Evolutionary conservation across 1,140 invertebrate genomes (phyloP), one percentile per base, ranked within the genome.

Genomic region (Heterodera schachtii): DNA sequence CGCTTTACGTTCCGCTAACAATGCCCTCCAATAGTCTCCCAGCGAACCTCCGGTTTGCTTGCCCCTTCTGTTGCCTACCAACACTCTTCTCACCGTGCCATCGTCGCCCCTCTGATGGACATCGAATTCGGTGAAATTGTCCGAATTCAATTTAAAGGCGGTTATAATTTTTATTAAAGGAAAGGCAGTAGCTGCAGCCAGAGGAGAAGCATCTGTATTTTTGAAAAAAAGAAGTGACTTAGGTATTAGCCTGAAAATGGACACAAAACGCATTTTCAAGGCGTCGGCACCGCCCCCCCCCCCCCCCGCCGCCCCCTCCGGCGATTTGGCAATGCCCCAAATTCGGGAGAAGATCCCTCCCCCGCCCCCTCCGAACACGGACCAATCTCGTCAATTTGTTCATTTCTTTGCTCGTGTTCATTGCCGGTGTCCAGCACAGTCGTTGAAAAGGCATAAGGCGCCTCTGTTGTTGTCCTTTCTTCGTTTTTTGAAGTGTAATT

Each of bases 311-410:
- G n/a, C n/a, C n/a, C n/a, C n/a, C n/a, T n/a, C n/a, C n/a, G n/a
- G n/a, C n/a, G n/a, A n/a, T n/a, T n/a, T n/a, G n/a, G n/a, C n/a
- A n/a, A n/a, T n/a, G n/a, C n/a, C n/a, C n/a, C n/a, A n/a, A n/a
- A n/a, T n/a, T n/a, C n/a, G n/a, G n/a, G n/a, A n/a, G n/a, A n/a
- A n/a, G n/a, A n/a, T n/a, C n/a, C n/a, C n/a, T n/a, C n/a, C n/a
- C n/a, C n/a, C n/a, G n/a, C n/a, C n/a, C n/a, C n/a, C n/a, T n/a
- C n/a, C n/a, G n/a, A n/a, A n/a, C n/a, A 52, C 71, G 5, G 16
- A 73, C 71, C 46, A 16, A 47, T 47, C 19, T 73, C 71, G 71
- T 57, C 71, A 57, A 57, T 73, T 47, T 73, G 71, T 4, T 16
- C 11, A 19, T 73, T 47, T 47, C 71, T 11, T 19, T 73, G 49